phyloP scores from a whole-genome alignment of 2,888 invertebrate species.

The Arge pagana region DNA sequence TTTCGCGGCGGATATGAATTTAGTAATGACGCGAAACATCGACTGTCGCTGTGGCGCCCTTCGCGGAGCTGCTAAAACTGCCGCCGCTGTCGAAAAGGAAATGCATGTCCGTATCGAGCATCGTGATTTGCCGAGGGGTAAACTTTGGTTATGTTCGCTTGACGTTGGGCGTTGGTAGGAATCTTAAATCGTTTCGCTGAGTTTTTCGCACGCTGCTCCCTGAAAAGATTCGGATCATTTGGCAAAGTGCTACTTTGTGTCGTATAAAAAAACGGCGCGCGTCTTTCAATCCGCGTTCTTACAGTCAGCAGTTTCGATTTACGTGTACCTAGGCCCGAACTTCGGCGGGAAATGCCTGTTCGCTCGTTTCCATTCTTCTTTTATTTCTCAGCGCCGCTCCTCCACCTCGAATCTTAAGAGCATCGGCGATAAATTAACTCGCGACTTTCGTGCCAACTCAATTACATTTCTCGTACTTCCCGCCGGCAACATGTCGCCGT shows the following conservation, averaged over 20 bases:
- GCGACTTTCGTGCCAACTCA: background rate
- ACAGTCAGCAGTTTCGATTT: conserved; percentile 48
- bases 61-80: too few species aligned
- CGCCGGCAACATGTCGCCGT: too few species aligned
- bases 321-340: conserved; percentile 3
- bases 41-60: too few species aligned
- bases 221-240: conserved; percentile 57
- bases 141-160: background rate
- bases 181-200: conserved; percentile 3
- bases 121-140: too few species aligned
- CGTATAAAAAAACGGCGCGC: conserved; percentile 49
- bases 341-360: background rate
- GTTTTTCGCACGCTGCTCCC: conserved; percentile 31
- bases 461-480: background rate
- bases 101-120: too few species aligned
- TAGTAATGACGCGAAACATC: too few species aligned
- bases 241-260: conserved; percentile 58
- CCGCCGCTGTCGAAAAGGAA: too few species aligned
- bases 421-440: conserved; percentile 8
- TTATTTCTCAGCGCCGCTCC: background rate
- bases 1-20: too few species aligned
- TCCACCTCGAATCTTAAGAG: background rate
- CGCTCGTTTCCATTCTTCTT: background rate
- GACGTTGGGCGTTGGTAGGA: background rate
- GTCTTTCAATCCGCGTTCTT: conserved; percentile 46